Base-by-base conservation (phyloP, 2,113 vertebrate genomes). In the Rhinichthys klamathensis region DNA sequence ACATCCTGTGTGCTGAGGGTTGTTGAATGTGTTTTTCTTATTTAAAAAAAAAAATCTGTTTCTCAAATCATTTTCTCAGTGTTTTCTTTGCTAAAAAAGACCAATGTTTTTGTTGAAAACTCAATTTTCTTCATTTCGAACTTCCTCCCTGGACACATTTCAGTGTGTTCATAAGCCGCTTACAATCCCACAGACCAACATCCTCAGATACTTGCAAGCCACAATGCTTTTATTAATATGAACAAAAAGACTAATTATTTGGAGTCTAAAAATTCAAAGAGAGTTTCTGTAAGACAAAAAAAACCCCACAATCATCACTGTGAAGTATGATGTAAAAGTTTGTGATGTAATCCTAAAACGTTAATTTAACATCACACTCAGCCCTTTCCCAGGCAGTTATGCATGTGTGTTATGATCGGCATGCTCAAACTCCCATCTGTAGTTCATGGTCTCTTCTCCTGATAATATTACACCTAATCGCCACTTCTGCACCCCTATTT, bases 31-130 rank as follows among this genome's bases (percentile, higher is more conserved):
- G 25, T 13, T 46, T 73, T 25, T 46, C 21, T 25, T 3, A 73
- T 73, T n/a, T 73, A 15, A 73, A 44, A 81, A 80, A 49, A 63
- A 61, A 30, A 13, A 15, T 81, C 61, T 69, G 27, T 30, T 32
- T 81, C 18, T 69, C 44, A 27, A 80, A 80, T 80, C 60, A 61
- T 35, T 79, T 80, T 49, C 76, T 60, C 76, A n/a, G 51, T 58
- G 16, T 56, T 77, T 56, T 32, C 8, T 23, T 30, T 18, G 35
- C 54, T 27, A 2, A 80, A 63, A 41, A 46, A 80, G 38, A 46
- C 65, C 38, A 9, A 11, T 65, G 60, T 80, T 80, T 80, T 30
- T 80, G 65, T 80, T 38, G 78, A 80, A 80, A 80, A 80, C 78
- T 27, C 13, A 7, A 30, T 63, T 81, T 67, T 69, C 27, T 32